These are phyloP conservation scores for Hirundo rustica DNA, from an alignment of 2,797 vertebrate species.

Conservation along the genomic window DNA sequence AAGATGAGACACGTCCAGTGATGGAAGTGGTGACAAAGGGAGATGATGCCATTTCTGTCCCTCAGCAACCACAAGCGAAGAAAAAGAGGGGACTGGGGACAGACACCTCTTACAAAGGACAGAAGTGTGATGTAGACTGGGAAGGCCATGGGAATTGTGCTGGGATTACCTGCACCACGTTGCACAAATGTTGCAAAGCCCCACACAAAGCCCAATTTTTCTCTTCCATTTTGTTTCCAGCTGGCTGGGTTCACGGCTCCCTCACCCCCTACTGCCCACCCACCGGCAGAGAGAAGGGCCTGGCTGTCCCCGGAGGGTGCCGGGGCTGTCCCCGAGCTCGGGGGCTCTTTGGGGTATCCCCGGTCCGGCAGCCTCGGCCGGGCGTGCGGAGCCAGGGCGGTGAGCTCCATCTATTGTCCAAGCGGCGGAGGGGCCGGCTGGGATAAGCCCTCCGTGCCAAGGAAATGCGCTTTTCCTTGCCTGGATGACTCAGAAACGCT, in stretches of 20 bases:
- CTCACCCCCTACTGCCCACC: background rate
- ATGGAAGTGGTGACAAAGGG: background rate
- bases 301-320: background rate
- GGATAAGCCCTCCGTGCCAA: rapidly evolving
- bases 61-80: background rate
- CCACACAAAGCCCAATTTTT: background rate
- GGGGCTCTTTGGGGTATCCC: background rate
- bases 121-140: background rate
- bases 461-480: background rate
- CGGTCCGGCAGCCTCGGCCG: rapidly evolving
- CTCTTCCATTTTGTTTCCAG: background rate
- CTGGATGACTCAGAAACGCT: background rate
- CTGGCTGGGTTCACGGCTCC: rapidly evolving
- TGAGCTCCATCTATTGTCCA: slow-evolving; percentile 1
- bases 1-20: background rate
- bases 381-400: background rate
- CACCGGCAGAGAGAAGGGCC: rapidly evolving
- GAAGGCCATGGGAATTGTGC: background rate
- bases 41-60: background rate
- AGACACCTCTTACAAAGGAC: background rate
- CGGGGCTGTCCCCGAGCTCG: rapidly evolving
- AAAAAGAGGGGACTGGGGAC: background rate
- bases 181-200: background rate
- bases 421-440: background rate
- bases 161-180: background rate